Conservation (phyloP, 1,140 invertebrate genomes). For the Drosophila burlai region DNA sequence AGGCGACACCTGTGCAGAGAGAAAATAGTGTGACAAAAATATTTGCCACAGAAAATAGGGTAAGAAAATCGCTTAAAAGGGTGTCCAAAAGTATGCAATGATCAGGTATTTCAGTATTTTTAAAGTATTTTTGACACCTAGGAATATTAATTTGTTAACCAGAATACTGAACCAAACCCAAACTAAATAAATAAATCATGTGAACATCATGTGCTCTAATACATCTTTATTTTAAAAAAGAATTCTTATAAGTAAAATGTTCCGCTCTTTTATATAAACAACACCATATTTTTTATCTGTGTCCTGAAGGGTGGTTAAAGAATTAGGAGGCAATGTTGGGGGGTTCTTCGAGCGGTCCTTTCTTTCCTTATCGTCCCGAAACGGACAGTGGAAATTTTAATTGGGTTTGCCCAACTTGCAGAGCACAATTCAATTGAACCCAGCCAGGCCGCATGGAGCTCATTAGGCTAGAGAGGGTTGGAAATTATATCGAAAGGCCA, state of each 20-base stretch:
- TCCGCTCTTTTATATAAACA: too few relatives aligned
- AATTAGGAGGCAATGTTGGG: neutral
- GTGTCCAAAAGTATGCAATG: neutral
- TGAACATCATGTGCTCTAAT: neutral
- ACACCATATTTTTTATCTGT: neutral
- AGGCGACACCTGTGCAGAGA: slow-evolving; percentile 41
- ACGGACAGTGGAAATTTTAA: slow-evolving; percentile 69
- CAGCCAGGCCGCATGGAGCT: slow-evolving; percentile 35
- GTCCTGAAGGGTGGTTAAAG: neutral
- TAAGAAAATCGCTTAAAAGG: neutral
- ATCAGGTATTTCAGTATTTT: neutral
- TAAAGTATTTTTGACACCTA: neutral
- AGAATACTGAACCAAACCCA: neutral
- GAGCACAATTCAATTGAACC: slow-evolving; percentile 67
- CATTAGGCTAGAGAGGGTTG: slow-evolving; percentile 56
- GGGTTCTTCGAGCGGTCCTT: neutral
- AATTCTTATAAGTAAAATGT: neutral
- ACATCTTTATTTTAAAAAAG: neutral
- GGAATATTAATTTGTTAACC: too few relatives aligned
- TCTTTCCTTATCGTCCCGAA: slow-evolving; percentile 38
- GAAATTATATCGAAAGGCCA: slow-evolving; percentile 57
- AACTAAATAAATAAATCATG: neutral
- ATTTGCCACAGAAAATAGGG: neutral
- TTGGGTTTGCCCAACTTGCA: slow-evolving; percentile 56
- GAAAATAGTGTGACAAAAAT: neutral